Conservation (phyloP, 2,797 vertebrate species). For the Nothura maculosa region DNA sequence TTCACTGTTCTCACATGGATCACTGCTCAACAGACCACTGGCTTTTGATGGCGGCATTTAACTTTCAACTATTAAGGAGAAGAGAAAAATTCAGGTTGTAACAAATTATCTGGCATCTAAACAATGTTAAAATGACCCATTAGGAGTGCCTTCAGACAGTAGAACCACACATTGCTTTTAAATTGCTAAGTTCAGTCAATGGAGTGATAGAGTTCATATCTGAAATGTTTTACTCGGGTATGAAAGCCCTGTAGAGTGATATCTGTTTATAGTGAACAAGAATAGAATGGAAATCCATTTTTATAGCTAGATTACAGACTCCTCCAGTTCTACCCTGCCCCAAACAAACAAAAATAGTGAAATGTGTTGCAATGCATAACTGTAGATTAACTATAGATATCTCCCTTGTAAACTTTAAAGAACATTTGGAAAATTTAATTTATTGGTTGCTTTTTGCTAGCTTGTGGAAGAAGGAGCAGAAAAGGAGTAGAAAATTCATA, state of each 20-base stretch:
- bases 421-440: not conserved
- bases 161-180: slow-evolving; percentile 33
- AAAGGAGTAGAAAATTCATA: not conserved
- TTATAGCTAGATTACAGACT: not conserved
- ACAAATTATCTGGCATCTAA: slow-evolving; percentile 74
- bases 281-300: slow-evolving; percentile 6
- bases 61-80: slow-evolving; percentile 74
- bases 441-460: not conserved
- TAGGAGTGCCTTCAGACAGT: slow-evolving; percentile 25
- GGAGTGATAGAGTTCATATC: slow-evolving; percentile 31
- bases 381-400: not conserved
- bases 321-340: not conserved
- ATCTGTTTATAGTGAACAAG: not conserved
- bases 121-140: slow-evolving; percentile 56
- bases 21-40: slow-evolving; percentile 67
- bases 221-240: not conserved
- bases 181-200: slow-evolving; percentile 54
- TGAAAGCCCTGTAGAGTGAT: not conserved
- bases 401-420: rapidly evolving
- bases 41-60: slow-evolving; percentile 77
- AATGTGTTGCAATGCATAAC: not conserved
- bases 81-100: slow-evolving; percentile 58
- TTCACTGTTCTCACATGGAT: slow-evolving; percentile 79
- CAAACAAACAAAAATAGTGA: not conserved
- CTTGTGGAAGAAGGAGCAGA: not conserved